phyloP scores from a whole-genome alignment of 1,140 invertebrate genomes.

The Drosophila auraria region DNA sequence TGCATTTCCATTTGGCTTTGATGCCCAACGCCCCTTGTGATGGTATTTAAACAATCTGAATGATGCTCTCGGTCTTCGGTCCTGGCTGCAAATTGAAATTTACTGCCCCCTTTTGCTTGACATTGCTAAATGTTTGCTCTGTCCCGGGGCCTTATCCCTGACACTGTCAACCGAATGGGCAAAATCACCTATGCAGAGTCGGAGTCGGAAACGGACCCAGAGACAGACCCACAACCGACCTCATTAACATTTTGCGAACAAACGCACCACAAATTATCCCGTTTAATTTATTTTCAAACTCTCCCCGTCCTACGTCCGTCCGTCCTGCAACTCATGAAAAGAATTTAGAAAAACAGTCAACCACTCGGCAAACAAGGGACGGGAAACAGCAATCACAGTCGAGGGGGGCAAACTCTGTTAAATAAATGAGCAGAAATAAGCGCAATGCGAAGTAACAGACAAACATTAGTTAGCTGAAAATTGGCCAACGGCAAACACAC shows the following conservation, averaged over 20 bases:
- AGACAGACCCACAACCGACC: conserved; percentile 14
- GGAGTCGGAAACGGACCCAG: not conserved
- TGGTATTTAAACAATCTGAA: conserved; percentile 64
- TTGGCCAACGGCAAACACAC: conserved; percentile 40
- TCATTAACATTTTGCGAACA: conserved; percentile 61
- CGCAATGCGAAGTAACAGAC: conserved; percentile 50
- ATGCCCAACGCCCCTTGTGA: conserved; percentile 19
- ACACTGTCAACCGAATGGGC: conserved; percentile 22
- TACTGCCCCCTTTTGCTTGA: conserved; percentile 37
- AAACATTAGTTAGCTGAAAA: conserved; percentile 72
- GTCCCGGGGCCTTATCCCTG: conserved; percentile 18
- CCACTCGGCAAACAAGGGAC: conserved; percentile 29
- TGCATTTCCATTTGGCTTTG: conserved; percentile 41
- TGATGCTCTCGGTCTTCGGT: conserved; percentile 44
- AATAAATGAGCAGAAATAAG: conserved; percentile 68
- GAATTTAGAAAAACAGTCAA: conserved; percentile 22
- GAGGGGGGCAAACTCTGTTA: conserved; percentile 32
- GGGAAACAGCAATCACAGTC: conserved; percentile 38
- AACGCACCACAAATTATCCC: conserved; percentile 72
- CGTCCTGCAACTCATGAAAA: conserved; percentile 11
- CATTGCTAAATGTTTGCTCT: conserved; percentile 48
- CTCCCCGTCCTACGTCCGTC: not conserved
- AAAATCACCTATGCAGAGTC: conserved; percentile 24
- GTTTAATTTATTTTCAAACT: conserved; percentile 57
- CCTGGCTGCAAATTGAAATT: conserved; percentile 64